Conservation (phyloP, 1,140 invertebrate genomes). For the Papilio machaon region DNA sequence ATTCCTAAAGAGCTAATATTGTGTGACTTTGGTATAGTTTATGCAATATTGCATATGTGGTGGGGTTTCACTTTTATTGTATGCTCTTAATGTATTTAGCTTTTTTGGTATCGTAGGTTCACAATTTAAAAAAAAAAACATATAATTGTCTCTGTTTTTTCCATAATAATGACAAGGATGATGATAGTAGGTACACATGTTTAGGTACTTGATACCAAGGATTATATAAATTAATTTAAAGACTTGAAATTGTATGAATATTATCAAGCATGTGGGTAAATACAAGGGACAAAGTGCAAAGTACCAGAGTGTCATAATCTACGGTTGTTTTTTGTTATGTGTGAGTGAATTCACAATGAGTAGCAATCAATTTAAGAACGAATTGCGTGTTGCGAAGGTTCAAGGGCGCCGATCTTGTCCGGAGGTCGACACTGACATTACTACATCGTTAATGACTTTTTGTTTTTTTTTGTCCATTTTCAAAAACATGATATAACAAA, state of each 20-base stretch:
- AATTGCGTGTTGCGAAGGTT: conserved; percentile 19
- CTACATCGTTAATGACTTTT: not conserved
- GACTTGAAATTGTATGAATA: too few relatives aligned
- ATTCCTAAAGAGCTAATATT: conserved; percentile 15
- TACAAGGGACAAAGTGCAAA: not conserved
- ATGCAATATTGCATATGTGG: not conserved
- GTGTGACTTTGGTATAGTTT: not conserved
- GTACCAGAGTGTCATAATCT: not conserved
- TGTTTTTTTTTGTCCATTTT: conserved; percentile 3
- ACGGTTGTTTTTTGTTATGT: not conserved
- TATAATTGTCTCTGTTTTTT: not conserved
- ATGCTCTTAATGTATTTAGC: not conserved
- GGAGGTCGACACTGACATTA: conserved; percentile 14
- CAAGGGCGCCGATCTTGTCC: not conserved
- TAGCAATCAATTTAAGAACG: conserved; percentile 14
- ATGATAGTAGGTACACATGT: too few relatives aligned
- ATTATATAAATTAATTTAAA: too few relatives aligned
- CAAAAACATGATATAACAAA: not conserved
- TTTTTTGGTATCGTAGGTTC: not conserved
- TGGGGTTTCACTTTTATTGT: not conserved
- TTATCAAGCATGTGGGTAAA: not conserved
- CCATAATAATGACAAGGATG: not conserved
- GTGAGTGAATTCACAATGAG: not conserved
- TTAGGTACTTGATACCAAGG: too few relatives aligned
- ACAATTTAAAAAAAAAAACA: not conserved